Evolutionary conservation across 2,113 vertebrate species (phyloP).

Genomic region (Phyllopteryx taeniolatus): DNA sequence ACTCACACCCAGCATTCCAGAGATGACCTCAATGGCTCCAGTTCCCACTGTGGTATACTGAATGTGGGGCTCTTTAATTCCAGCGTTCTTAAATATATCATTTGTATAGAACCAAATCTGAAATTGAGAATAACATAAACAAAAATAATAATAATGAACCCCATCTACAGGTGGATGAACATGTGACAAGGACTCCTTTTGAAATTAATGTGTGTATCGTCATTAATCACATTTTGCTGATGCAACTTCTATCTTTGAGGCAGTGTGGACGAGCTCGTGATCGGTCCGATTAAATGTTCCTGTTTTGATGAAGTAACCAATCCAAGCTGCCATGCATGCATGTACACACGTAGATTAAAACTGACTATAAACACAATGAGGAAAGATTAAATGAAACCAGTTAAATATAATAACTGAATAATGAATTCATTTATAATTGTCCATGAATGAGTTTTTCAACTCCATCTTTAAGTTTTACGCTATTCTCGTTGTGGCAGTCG

Average conservation of each 20-base stretch:
- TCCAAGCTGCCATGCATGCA: conserved; percentile 9
- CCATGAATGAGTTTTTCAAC: not conserved
- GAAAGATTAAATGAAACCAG: not conserved
- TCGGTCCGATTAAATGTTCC: conserved; percentile 49
- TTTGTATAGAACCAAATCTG: conserved; percentile 97
- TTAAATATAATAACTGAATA: not conserved
- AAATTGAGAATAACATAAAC: conserved; percentile 35
- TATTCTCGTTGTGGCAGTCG: not conserved
- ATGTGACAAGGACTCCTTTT: conserved; percentile 63
- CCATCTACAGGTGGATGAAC: conserved; percentile 12
- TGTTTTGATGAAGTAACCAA: conserved; percentile 63
- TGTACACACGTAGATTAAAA: not conserved
- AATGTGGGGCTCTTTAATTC: conserved; percentile 74
- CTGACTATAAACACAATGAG: conserved; percentile 2
- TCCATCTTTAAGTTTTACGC: not conserved
- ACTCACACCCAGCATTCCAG: conserved; percentile 83
- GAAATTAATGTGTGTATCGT: conserved; percentile 67
- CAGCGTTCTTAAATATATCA: conserved; percentile 79
- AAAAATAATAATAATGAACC: not conserved
- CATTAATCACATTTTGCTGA: conserved; percentile 70
- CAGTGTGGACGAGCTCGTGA: conserved; percentile 48
- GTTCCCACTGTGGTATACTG: conserved; percentile 86
- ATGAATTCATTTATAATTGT: not conserved
- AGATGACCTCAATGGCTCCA: conserved; percentile 80
- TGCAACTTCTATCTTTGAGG: conserved; percentile 65